Conservation (phyloP, 2,888 invertebrate species). For the Lucinisca nassula region DNA sequence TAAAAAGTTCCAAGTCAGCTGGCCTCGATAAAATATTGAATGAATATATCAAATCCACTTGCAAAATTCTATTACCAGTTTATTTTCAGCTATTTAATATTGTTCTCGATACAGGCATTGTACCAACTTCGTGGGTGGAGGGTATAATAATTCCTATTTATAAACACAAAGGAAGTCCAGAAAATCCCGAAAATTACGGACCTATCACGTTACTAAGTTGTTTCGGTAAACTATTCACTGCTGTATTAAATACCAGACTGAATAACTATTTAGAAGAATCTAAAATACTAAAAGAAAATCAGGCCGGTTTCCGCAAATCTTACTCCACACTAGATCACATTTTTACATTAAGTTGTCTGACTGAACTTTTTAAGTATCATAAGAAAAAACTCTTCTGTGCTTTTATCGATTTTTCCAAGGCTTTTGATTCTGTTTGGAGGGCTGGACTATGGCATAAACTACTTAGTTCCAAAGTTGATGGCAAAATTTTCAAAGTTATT, state of each 20-base stretch:
- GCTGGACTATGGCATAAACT: constrained; percentile 22
- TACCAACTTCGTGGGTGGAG: no score
- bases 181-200: background rate
- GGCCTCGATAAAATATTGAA: no score
- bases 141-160: no score
- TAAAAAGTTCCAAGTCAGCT: no score
- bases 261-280: background rate
- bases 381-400: background rate
- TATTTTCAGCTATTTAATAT: no score
- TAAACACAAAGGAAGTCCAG: background rate
- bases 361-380: background rate
- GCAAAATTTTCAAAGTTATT: background rate
- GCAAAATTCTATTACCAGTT: no score
- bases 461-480: background rate
- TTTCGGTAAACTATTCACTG: background rate
- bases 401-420: background rate
- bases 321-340: background rate
- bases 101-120: no score
- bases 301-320: background rate
- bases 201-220: background rate
- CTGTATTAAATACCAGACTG: background rate
- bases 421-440: constrained; percentile 19
- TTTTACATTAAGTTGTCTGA: background rate
- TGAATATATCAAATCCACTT: no score
- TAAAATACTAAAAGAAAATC: background rate